Conservation (phyloP, 2,888 invertebrate species). For the Cryptocheilus praepositus region DNA sequence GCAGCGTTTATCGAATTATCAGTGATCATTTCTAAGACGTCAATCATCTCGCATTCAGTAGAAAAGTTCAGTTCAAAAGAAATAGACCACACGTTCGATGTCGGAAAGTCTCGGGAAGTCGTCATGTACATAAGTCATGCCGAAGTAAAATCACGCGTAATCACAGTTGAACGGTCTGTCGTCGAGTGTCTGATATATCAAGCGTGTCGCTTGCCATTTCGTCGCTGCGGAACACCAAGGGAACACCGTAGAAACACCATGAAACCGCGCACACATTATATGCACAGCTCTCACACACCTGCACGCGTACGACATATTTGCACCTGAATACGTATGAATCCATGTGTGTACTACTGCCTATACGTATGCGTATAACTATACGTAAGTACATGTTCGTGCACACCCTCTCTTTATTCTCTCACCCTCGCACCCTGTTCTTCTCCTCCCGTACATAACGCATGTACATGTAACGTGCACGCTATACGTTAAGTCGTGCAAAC, state of each 20-base stretch:
- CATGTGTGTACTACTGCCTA: not conserved
- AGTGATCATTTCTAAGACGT: not conserved
- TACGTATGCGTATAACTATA: not conserved
- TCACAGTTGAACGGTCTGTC: conserved; percentile 43
- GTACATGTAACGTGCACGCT: conserved; percentile 21
- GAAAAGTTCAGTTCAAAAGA: too few species aligned
- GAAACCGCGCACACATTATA: not conserved
- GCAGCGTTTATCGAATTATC: too few species aligned
- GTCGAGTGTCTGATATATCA: conserved; percentile 28
- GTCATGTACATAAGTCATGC: conserved; percentile 33
- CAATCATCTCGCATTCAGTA: too few species aligned
- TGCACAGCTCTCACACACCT: not conserved
- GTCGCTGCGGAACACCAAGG: conserved; percentile 14
- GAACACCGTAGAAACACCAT: too few species aligned
- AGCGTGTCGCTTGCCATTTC: conserved; percentile 30
- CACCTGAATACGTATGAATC: not conserved
- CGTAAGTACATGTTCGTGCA: not conserved
- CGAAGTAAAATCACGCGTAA: conserved; percentile 38
- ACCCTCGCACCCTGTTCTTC: conserved; percentile 1
- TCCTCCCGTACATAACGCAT: conserved; percentile 11
- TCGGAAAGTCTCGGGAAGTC: conserved; percentile 26
- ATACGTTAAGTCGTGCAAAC: conserved; percentile 30
- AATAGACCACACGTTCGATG: conserved; percentile 43
- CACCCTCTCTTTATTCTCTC: not conserved
- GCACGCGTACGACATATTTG: too few species aligned